These are phyloP conservation scores for Eurystomus glaucurus DNA, from an alignment of 2,797 vertebrate genomes.

Conservation along the genomic window DNA sequence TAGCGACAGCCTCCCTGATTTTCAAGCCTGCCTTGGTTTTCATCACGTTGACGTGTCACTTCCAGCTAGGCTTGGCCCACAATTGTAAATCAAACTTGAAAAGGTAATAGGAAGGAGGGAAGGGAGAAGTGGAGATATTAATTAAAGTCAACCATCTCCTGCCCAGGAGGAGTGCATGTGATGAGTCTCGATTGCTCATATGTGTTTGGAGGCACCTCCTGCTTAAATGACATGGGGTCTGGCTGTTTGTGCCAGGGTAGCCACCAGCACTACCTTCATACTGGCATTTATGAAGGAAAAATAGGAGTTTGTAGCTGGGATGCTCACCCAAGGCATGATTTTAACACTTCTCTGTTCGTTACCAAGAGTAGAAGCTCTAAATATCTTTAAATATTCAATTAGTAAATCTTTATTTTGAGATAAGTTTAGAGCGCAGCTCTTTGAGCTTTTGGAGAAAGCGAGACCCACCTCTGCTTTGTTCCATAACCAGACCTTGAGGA, in stretches of 20 bases:
- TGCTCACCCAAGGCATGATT: not conserved
- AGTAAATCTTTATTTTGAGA: not conserved
- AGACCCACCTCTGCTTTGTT: fast-evolving
- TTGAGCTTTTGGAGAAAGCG: not conserved
- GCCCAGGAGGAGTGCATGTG: not conserved
- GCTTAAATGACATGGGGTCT: not conserved
- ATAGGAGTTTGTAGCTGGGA: not conserved
- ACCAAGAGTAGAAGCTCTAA: not conserved
- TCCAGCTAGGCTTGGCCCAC: not conserved
- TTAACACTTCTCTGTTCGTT: not conserved
- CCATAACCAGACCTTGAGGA: not conserved
- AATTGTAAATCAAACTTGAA: not conserved
- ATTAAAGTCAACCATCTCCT: not conserved
- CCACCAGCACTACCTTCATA: not conserved
- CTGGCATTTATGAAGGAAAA: not conserved
- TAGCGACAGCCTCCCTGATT: not conserved
- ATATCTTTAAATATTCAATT: not conserved
- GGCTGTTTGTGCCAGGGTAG: not conserved
- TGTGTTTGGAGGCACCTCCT: not conserved
- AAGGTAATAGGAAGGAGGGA: not conserved
- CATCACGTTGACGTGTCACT: fast-evolving
- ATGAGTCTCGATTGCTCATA: not conserved
- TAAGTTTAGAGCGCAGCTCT: not conserved
- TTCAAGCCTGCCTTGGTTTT: not conserved
- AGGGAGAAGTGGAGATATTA: not conserved